A percentile compares a stretch with the other conserved stretches of the same genome.
Evolutionary conservation across 2,888 invertebrate species (phyloP).

Genomic region (Nemoura dubitans): DNA sequence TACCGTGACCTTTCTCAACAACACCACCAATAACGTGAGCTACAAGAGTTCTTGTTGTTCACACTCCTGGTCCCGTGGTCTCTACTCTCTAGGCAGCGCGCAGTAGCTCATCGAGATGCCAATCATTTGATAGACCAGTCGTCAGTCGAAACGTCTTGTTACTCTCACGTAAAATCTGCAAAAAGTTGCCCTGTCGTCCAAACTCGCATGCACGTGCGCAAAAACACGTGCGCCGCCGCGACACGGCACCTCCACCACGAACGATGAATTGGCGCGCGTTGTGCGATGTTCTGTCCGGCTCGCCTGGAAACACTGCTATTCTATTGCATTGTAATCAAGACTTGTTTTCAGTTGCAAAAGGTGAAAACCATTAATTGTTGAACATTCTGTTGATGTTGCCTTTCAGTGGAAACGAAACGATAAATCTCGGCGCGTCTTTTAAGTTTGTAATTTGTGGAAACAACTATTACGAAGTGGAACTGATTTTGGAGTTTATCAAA

Average conservation of each 20-base stretch:
- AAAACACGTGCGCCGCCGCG: not conserved
- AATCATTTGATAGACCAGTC: not conserved
- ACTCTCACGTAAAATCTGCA: not conserved
- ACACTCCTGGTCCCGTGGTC: not conserved
- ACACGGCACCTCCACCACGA: not conserved
- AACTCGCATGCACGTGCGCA: not conserved
- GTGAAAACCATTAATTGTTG: not conserved
- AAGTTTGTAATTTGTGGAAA: conserved; percentile 38
- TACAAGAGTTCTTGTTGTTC: not conserved
- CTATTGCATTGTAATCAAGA: not conserved
- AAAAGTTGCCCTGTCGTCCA: not conserved
- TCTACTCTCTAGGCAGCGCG: not conserved
- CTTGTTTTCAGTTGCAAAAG: not conserved
- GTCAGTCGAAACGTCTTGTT: not conserved
- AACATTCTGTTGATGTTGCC: not conserved
- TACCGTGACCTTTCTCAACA: not conserved
- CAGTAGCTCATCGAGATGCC: not conserved
- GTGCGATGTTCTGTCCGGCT: not conserved
- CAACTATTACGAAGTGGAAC: conserved; percentile 40
- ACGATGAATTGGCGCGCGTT: not conserved
- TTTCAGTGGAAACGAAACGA: conserved; percentile 25
- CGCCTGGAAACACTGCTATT: not conserved
- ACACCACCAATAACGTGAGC: conserved; percentile 1
- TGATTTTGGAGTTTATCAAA: conserved; percentile 34
- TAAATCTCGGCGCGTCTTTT: conserved; percentile 35